Base-by-base conservation (phyloP, 1,140 invertebrate genomes). In the Drosophila littoralis region DNA sequence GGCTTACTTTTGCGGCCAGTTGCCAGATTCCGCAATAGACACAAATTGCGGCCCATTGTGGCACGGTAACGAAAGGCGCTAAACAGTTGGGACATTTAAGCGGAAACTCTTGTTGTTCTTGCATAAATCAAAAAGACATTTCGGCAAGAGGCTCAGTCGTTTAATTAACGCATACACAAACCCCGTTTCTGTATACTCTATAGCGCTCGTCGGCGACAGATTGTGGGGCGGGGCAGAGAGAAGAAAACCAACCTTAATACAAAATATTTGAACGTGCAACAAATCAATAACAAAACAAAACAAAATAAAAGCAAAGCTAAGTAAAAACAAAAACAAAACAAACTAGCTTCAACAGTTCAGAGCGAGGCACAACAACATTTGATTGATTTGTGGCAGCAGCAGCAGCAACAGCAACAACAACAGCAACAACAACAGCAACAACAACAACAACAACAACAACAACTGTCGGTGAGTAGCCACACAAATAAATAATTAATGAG, bases 401-500 rank as follows among this genome's bases (percentile, higher is more conserved):
- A 52, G 28, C 28, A 35, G 35, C 52, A 45, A 2, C 13, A 48
- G 13, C 43, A 65, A 13, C 10, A 54, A 35, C 50, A 65, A 57
- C 64, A 32, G 48, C 50, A 60, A 65, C 45, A 68, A 48, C 59
- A n/a, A n/a, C 63, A 52, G 28, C 28, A 35, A 32, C 52, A 45
- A 2, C 13, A 48, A 13, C 43, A 65, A 13, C 10, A 54, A 35
- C 50, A 65, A 57, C 64, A 32, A 51, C 50, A 60, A 65, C 45
- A 68, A 48, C 59, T 69, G 66, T 74, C 66, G 81, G 81, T 85
- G 78, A 85, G 81, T 85, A 85, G 81, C 64, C 46, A 85, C 79
- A 77, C 57, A 81, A 84, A 75, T 84, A 84, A 84, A 86, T 81
- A 78, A 86, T 85, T 86, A 78, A 85, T 86, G 78, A 81, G 71